Base-by-base conservation (phyloP, 2,888 invertebrate species). In the Protonemura montana region DNA sequence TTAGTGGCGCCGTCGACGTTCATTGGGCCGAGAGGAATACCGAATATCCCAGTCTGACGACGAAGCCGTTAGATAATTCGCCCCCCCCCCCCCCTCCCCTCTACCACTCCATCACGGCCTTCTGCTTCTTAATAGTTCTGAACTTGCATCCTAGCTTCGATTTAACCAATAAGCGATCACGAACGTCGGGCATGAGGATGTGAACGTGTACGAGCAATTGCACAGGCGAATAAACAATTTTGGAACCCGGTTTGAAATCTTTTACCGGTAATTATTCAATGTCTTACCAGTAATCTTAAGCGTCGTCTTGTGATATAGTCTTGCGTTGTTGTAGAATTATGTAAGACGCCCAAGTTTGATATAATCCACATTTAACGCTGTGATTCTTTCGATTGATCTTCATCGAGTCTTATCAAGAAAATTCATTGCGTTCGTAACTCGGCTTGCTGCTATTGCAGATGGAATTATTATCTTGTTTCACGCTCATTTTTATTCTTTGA, bases 101-200 rank as follows among this genome's bases (percentile, higher is more conserved):
- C 7, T 35, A 27, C n/a, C 82, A 5, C 29, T n/a, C 21, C 30
- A 16, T 10, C 28, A n/a, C 82, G 42, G 13, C 82, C n/a, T 30
- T 0, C 6, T 30, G 42, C 82, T 35, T 13, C 59, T 59, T 59
- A 10, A 59, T 59, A 59, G 59, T 59, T 21, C 59, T 21, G 16
- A 59, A 59, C 59, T 59, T 59, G 13, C 13, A 83, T 41, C 42
- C 82, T 10, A 83, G 82, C 6, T 83, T 83, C 82, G 42, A 83
- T 83, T 83, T 83, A 30, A 41, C 82, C 82, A 83, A 83, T 83
- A 41, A 83, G 42, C 26, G 82, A 59, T 59, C 21, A 21, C 59
- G 59, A 13, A 10, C 13, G 6, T 10, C 59, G 59, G 59, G 59
- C 6, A 41, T 7, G 41, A 41, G 41, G 13, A 41, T 59, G 7